Conservation (phyloP, 2,797 vertebrate genomes). For the Gallinago stenura region DNA sequence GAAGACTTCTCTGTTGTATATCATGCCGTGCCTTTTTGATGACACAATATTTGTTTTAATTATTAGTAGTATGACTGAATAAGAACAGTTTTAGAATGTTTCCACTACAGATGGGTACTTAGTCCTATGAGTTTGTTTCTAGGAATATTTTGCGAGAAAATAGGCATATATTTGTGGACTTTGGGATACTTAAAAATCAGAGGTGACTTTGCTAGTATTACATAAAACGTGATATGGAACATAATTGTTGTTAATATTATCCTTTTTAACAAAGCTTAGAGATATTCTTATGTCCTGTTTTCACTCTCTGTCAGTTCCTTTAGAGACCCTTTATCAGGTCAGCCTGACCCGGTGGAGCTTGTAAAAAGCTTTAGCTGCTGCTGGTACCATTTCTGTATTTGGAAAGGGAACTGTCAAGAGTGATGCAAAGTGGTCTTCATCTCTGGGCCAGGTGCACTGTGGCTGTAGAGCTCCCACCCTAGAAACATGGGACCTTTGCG, state of each 20-base stretch:
- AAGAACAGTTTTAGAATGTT: background rate
- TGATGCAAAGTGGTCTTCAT: background rate
- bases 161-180: background rate
- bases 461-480: fast-evolving
- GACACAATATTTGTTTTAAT: background rate
- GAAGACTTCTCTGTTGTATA: background rate
- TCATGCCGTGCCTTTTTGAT: background rate
- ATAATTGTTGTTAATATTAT: background rate
- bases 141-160: background rate
- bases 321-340: background rate
- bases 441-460: background rate
- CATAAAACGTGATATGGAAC: background rate
- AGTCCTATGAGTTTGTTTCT: background rate
- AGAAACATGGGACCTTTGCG: background rate
- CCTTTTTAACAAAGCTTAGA: background rate
- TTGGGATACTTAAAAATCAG: background rate
- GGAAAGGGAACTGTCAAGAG: background rate
- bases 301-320: background rate
- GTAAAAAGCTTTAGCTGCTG: background rate
- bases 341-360: background rate
- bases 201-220: background rate
- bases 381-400: background rate
- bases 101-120: background rate
- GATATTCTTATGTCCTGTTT: background rate
- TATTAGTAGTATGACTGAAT: background rate